phyloP scores from a whole-genome alignment of 2,888 invertebrate genomes.

The Drosophila neoperkinsi region DNA sequence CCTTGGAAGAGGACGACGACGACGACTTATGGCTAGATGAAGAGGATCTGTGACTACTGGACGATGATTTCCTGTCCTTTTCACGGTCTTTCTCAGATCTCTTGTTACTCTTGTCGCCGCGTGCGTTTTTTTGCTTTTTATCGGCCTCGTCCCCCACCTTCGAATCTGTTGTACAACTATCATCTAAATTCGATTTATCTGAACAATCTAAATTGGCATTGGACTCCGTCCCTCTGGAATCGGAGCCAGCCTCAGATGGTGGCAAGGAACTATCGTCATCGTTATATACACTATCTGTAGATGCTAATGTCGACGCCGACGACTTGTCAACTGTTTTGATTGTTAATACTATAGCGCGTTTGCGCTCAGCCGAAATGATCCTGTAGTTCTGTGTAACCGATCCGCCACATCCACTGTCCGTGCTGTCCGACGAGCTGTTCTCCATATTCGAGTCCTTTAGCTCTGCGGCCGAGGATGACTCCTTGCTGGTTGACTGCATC shows the following conservation, averaged over 20 bases:
- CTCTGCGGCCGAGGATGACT: slow-evolving; percentile 14
- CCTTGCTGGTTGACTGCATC: slow-evolving; percentile 10
- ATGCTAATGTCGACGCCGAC: slow-evolving; percentile 37
- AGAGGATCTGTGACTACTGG: slow-evolving; percentile 81
- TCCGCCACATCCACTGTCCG: slow-evolving; percentile 84
- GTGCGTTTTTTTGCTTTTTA: slow-evolving; percentile 69
- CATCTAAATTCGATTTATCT: slow-evolving; percentile 81
- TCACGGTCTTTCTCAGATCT: slow-evolving; percentile 83
- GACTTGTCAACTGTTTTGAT: slow-evolving; percentile 85
- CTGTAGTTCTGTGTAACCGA: slow-evolving; percentile 60
- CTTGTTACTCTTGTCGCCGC: slow-evolving; percentile 64
- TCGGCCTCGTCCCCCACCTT: slow-evolving; percentile 67
- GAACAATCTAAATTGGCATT: slow-evolving; percentile 49
- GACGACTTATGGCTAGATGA: slow-evolving; percentile 83
- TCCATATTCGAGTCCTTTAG: slow-evolving; percentile 50
- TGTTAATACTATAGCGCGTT: slow-evolving; percentile 84
- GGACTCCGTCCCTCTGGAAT: slow-evolving; percentile 52
- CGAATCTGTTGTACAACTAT: slow-evolving; percentile 54
- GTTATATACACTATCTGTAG: slow-evolving; percentile 41
- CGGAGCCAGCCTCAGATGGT: slow-evolving; percentile 47
- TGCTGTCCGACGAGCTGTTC: slow-evolving; percentile 75
- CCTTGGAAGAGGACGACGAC: slow-evolving; percentile 84
- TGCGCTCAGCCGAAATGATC: slow-evolving; percentile 81
- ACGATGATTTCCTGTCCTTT: slow-evolving; percentile 77
- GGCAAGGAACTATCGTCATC: slow-evolving; percentile 74